phyloP scores from a whole-genome alignment of 1,140 invertebrate species.

The Drosophila bocki region DNA sequence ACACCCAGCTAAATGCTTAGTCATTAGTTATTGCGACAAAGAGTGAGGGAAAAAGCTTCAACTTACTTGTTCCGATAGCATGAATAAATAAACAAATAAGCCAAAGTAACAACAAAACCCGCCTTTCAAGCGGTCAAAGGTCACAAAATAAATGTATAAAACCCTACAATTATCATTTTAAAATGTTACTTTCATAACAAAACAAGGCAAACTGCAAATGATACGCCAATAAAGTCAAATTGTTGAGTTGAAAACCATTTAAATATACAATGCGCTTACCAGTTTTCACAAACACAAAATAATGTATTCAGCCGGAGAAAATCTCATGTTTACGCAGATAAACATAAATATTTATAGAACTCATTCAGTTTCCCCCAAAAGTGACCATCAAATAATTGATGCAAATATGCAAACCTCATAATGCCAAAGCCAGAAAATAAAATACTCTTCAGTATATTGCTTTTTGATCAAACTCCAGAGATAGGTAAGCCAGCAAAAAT shows the following conservation, averaged over 20 bases:
- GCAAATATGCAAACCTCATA: conserved; percentile 26
- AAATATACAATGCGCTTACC: conserved; percentile 18
- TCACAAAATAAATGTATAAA: not conserved
- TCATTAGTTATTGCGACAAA: conserved; percentile 1
- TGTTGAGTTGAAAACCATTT: conserved; percentile 9
- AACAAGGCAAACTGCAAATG: conserved; percentile 1
- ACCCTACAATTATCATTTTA: not conserved
- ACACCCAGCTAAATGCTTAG: not conserved
- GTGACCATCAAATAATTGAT: conserved; percentile 44
- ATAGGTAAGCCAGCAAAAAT: conserved; percentile 1
- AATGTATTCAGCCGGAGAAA: conserved; percentile 11
- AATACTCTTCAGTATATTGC: conserved; percentile 30
- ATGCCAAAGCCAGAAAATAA: conserved; percentile 33
- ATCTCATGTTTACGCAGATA: conserved; percentile 23
- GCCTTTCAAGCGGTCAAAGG: conserved; percentile 19
- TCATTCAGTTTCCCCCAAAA: conserved; percentile 23
- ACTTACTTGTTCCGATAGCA: not conserved
- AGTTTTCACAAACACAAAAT: conserved; percentile 8
- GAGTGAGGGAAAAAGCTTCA: conserved; percentile 4
- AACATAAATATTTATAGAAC: conserved; percentile 38
- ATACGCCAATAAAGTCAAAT: conserved; percentile 11
- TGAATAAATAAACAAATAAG: conserved; percentile 21
- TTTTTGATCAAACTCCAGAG: conserved; percentile 28
- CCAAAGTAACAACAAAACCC: not conserved
- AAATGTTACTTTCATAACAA: conserved; percentile 4